Conservation (phyloP, 2,797 vertebrate species). For the Mycteria americana region DNA sequence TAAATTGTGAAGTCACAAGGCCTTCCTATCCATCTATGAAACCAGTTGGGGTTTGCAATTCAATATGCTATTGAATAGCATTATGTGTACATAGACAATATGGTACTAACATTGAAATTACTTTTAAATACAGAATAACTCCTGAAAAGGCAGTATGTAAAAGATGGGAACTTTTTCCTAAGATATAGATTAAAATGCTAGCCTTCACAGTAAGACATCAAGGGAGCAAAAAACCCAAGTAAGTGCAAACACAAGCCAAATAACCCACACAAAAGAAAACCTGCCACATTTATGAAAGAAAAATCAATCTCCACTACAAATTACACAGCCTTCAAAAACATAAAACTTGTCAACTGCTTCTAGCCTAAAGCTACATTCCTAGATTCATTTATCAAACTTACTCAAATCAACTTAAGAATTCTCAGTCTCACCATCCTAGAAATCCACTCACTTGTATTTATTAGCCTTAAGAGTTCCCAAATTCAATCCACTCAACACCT, state of each 20-base stretch:
- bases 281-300: background rate
- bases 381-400: slow-evolving; percentile 10
- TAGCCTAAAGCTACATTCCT: background rate
- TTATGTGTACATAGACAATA: background rate
- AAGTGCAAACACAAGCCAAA: background rate
- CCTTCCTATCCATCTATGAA: background rate
- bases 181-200: background rate
- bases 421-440: background rate
- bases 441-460: background rate
- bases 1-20: background rate
- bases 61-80: background rate
- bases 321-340: background rate
- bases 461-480: background rate
- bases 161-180: background rate
- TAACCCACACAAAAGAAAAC: background rate
- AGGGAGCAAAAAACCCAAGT: background rate
- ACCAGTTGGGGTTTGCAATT: background rate
- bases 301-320: slow-evolving; percentile 2
- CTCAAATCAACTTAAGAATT: background rate
- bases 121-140: background rate
- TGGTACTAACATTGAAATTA: background rate
- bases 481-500: background rate
- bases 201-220: background rate
- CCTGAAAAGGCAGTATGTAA: background rate
- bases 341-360: background rate